Percentiles rank a stretch among this genome's conserved stretches.
Conservation (phyloP, 2,797 vertebrate genomes). For the Manis pentadactyla region DNA sequence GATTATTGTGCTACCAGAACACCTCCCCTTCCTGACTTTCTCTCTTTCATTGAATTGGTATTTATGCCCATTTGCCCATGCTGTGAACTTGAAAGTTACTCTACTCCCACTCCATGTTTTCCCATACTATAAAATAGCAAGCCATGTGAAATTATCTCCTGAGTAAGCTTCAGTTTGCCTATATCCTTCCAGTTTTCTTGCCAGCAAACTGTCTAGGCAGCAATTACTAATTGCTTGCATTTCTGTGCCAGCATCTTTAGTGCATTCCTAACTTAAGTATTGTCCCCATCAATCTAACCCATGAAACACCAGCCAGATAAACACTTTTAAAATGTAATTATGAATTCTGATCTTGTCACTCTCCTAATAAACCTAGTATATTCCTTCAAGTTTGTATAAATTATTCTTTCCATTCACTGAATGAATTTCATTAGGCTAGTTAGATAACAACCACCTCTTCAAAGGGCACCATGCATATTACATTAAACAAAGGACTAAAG, state of each 20-base stretch:
- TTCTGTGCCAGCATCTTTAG: not conserved
- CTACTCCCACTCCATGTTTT: not conserved
- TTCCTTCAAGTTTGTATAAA: not conserved
- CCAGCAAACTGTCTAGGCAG: not conserved
- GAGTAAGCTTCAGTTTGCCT: not conserved
- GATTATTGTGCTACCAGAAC: not conserved
- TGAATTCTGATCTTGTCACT: not conserved
- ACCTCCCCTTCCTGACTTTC: not conserved
- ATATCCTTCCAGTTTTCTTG: not conserved
- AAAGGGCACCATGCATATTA: not conserved
- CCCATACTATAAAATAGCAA: not conserved
- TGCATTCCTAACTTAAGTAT: not conserved
- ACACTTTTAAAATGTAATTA: not conserved
- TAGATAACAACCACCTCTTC: not conserved
- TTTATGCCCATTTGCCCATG: not conserved
- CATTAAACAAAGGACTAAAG: not conserved
- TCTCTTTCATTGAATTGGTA: not conserved
- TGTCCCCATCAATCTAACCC: not conserved
- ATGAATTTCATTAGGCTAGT: not conserved
- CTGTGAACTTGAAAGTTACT: not conserved
- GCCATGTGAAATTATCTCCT: not conserved
- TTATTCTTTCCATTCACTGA: not conserved
- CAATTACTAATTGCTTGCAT: not conserved
- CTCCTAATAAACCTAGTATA: not conserved
- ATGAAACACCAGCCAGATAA: not conserved